Percentiles rank a stretch among this genome's conserved stretches.
Evolutionary conservation across 2,888 invertebrate species (phyloP).

Genomic region (Gymnosoma rotundatum): DNA sequence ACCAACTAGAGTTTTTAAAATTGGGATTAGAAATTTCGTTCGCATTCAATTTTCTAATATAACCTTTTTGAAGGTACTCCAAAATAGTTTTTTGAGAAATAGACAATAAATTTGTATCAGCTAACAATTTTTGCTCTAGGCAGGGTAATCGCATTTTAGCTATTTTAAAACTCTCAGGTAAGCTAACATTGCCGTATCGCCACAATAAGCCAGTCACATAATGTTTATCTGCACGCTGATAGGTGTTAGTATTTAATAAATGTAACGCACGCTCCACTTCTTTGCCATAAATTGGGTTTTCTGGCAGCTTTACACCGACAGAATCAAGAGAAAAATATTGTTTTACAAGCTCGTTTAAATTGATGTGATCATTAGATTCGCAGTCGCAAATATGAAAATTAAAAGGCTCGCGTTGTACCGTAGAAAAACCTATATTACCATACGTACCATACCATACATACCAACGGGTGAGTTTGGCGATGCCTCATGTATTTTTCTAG

Average conservation of each 20-base stretch:
- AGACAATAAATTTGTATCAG: neutral
- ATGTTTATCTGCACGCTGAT: constrained; percentile 1
- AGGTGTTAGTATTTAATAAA: constrained; percentile 1
- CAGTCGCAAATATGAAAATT: constrained; percentile 33
- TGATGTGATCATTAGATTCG: constrained; percentile 12
- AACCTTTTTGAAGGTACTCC: neutral
- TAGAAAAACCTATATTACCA: neutral
- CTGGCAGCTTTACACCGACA: neutral
- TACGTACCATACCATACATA: constrained; percentile 21
- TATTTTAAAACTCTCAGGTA: constrained; percentile 24
- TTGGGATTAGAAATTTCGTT: neutral
- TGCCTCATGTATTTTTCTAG: constrained; percentile 1
- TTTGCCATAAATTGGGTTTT: constrained; percentile 23
- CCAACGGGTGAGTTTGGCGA: constrained; percentile 5
- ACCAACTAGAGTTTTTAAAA: constrained; percentile 63
- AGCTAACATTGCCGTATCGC: neutral
- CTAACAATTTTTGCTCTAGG: constrained; percentile 4
- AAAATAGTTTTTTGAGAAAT: constrained; percentile 7
- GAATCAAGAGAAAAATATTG: constrained; percentile 12
- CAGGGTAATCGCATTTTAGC: constrained; percentile 31
- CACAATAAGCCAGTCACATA: constrained; percentile 23
- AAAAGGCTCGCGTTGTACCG: neutral
- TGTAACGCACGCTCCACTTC: neutral
- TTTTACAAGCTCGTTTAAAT: constrained; percentile 19
- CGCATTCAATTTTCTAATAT: neutral